Base-by-base conservation (phyloP, 2,888 invertebrate species). In the Eudemis profundana region DNA sequence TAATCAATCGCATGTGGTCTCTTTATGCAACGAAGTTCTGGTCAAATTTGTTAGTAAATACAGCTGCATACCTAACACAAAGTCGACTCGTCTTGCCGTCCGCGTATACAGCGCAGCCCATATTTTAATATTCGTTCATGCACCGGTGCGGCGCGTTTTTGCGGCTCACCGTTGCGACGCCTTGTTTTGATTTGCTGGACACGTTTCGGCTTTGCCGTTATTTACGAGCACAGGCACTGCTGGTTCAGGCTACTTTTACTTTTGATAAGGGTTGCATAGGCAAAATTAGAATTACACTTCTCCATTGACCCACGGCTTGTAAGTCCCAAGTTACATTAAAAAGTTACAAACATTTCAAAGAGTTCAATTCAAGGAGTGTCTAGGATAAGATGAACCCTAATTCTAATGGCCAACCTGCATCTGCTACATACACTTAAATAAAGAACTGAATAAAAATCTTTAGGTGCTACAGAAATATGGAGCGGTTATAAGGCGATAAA, bases 71-170 rank as follows among this genome's bases (percentile, higher is more conserved):
- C 40, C 8, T 33, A 33, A 33, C 33, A 8, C 33, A 2, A 33
- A 33, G 33, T 40, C 14, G 15, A 10, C 4, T 14, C n/a, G 40
- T 14, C n/a, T 23, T 54, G n/a, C 12, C n/a, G 8, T 14, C 7
- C 10, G 12, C 15, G 14, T 40, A 29, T 56, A 57, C 57, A 33
- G 33, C 21, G 51, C 65, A 59, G 60, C 53, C 65, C 60, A 65
- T 60, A 65, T 65, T 65, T 65, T 65, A 65, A 65, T 65, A 65
- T 65, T 65, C 65, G 50, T 65, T 65, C 65, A 65, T 59, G 65
- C 65, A 19, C 65, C 53, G 60, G 21, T 53, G 65, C 46, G 15
- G 36, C 65, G 27, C n/a, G 59, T 65, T 65, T 65, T 65, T 65
- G 46, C 47, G 54, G 27, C 44, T 38, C 59, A 59, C 64, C 51